phyloP scores from a whole-genome alignment of 2,888 invertebrate species.

The Seira sanloemensis region DNA sequence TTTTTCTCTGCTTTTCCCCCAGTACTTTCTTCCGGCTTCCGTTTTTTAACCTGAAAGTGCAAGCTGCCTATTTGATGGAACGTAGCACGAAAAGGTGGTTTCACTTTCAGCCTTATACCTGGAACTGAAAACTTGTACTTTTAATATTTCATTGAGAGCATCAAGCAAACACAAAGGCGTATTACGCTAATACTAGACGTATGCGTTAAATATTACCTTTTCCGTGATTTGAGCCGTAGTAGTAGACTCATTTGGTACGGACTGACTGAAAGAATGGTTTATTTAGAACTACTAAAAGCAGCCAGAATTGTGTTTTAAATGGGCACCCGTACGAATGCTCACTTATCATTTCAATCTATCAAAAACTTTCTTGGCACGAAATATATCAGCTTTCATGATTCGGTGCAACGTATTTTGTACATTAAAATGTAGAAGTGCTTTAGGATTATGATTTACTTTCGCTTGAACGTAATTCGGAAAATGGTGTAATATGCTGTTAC shows the following conservation, averaged over 20 bases:
- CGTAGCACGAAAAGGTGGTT: not conserved
- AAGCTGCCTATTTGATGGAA: not conserved
- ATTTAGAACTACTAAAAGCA: not conserved
- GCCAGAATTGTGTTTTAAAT: slow-evolving; percentile 50
- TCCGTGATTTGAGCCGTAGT: too few species aligned
- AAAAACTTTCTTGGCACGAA: slow-evolving; percentile 66
- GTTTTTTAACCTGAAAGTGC: slow-evolving; percentile 62
- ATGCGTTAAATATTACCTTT: too few species aligned
- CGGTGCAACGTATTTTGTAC: slow-evolving; percentile 3
- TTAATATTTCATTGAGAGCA: not conserved
- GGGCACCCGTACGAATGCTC: slow-evolving; percentile 36
- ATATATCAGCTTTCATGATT: slow-evolving; percentile 68
- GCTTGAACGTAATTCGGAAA: too few species aligned
- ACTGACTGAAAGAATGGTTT: too few species aligned
- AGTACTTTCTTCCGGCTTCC: slow-evolving; percentile 71
- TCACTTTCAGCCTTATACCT: slow-evolving; percentile 19
- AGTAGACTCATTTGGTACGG: too few species aligned
- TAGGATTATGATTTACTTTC: too few species aligned
- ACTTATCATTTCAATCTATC: slow-evolving; percentile 69
- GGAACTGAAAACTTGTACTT: slow-evolving; percentile 45
- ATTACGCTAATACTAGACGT: too few species aligned
- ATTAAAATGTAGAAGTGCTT: slow-evolving; percentile 26
- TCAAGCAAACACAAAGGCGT: not conserved
- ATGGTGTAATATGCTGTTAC: not conserved
- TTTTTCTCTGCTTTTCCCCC: slow-evolving; percentile 44